Evolutionary conservation across 37 sponge, comb jelly and placozoan genomes (phyloP), one percentile per base, ranked within the genome.

Genomic region (Halisarca cf. caerulea): DNA sequence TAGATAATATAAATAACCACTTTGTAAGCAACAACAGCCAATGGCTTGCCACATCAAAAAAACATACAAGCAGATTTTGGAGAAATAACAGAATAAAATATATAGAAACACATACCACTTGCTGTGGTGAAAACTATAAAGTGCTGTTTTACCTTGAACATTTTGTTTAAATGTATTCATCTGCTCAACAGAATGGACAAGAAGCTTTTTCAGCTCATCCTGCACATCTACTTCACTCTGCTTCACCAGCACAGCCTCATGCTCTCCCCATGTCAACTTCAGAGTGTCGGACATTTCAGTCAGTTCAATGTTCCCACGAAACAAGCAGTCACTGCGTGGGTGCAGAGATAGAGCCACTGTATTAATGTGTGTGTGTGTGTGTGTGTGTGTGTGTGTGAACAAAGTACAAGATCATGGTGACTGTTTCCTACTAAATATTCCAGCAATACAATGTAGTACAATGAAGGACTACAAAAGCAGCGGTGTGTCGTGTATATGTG

Each of bases 101-200:
- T 9, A 32, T 8, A 69, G 18, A 28, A 28, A 3, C 33, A 7
- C 6, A 32, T n/a, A 20, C n/a, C n/a, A n/a, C n/a, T n/a, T n/a
- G n/a, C n/a, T n/a, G n/a, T n/a, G n/a, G n/a, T n/a, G n/a, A n/a
- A n/a, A n/a, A n/a, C n/a, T n/a, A n/a, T n/a, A n/a, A n/a, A n/a
- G n/a, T n/a, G n/a, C n/a, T n/a, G n/a, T n/a, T n/a, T 68, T 40
- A 74, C 77, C 77, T 37, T 40, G 77, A 25, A 74, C 24, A 14
- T 33, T 24, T 44, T 40, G 77, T 25, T 74, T 37, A 0, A 40
- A 39, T 0, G 25, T 40, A 23, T 74, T 37, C 77, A 74, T 43
- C 15, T 25, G 14, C 21, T 43, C 45, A 6, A 74, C 25, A 24
- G 77, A 6, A 74, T 74, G n/a, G 1, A 41, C 21, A 2, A 74